phyloP scores from a whole-genome alignment of 2,888 invertebrate genomes.

The Leptopterna dolabrata region DNA sequence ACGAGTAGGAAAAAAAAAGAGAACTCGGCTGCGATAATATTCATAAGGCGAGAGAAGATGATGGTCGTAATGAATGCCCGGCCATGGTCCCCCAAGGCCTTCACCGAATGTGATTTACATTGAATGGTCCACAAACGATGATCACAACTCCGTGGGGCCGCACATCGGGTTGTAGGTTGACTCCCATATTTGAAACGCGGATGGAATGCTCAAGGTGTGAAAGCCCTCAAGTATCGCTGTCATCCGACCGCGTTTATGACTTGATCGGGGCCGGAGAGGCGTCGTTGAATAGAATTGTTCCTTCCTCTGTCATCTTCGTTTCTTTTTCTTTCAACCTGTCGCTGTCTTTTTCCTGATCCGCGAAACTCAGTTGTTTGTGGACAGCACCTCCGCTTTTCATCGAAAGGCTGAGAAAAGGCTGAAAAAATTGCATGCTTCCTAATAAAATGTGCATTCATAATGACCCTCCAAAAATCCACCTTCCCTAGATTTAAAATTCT shows the following conservation, averaged over 20 bases:
- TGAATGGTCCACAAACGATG: conserved; percentile 47
- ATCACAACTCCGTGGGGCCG: conserved; percentile 45
- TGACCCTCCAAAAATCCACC: too few relatives aligned
- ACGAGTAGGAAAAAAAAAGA: neutral
- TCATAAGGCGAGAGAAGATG: conserved; percentile 23
- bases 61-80: conserved; percentile 31
- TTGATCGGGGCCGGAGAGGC: conserved; percentile 5
- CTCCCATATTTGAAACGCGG: conserved; percentile 26
- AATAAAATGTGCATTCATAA: too few relatives aligned
- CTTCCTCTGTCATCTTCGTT: neutral
- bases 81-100: conserved; percentile 17
- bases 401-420: too few relatives aligned
- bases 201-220: conserved; percentile 32
- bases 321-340: neutral
- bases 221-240: conserved; percentile 25
- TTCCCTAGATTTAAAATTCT: too few relatives aligned
- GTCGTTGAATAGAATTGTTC: conserved; percentile 32
- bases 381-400: too few relatives aligned
- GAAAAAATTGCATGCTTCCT: too few relatives aligned
- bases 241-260: conserved; percentile 35
- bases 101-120: conserved; percentile 34
- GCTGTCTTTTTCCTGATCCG: too few relatives aligned
- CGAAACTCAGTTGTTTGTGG: too few relatives aligned
- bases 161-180: conserved; percentile 32
- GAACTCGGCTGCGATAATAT: conserved; percentile 9